phyloP scores from a whole-genome alignment of 2,113 vertebrate genomes.

The Junco hyemalis region DNA sequence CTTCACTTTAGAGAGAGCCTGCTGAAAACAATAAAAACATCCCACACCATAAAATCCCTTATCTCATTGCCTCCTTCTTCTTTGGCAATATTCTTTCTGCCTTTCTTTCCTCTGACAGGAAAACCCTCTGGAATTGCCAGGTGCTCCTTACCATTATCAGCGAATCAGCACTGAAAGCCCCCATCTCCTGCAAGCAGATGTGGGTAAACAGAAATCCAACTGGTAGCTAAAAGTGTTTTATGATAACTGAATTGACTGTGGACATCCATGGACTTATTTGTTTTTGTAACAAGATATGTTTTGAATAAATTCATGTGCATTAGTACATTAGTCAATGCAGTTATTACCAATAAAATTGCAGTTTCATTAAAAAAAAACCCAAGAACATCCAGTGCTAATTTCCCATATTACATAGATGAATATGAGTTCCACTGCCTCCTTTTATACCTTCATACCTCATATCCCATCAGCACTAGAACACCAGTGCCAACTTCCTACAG shows the following conservation, averaged over 20 bases:
- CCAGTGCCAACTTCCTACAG: background rate
- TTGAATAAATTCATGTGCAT: background rate
- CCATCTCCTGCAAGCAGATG: background rate
- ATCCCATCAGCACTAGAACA: background rate
- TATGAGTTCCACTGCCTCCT: background rate
- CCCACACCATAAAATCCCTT: background rate
- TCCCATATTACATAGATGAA: background rate
- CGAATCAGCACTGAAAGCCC: background rate
- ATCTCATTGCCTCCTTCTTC: background rate
- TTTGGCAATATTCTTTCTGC: background rate
- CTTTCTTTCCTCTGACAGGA: background rate
- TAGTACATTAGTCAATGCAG: background rate
- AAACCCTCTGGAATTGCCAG: background rate
- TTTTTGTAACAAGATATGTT: background rate
- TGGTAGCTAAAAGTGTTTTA: background rate
- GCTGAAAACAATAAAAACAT: background rate
- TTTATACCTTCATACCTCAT: background rate
- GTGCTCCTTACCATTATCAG: background rate
- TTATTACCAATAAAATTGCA: background rate
- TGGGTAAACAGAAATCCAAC: background rate
- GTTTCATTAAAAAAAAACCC: background rate
- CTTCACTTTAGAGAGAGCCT: background rate
- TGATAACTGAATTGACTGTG: background rate
- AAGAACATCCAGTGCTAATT: background rate
- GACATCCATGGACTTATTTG: background rate